A percentile compares a stretch with the other conserved stretches of the same genome.
Evolutionary conservation across 2,113 vertebrate species (phyloP).

Genomic region (Leucopsar rothschildi): DNA sequence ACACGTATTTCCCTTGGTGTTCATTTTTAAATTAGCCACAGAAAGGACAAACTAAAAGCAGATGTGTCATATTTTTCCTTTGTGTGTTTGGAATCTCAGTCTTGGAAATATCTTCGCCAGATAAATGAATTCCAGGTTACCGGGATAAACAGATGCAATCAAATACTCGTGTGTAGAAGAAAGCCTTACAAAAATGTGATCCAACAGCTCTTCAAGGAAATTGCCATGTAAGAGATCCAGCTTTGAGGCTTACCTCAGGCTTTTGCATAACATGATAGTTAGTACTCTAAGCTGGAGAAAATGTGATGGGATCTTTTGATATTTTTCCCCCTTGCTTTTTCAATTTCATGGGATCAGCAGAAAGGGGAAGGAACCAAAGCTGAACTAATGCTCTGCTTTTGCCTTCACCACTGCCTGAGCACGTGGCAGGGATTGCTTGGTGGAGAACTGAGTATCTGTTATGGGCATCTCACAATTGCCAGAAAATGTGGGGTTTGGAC

Average conservation of each 20-base stretch:
- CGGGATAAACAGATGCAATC: constrained; percentile 31
- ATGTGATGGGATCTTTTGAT: not conserved
- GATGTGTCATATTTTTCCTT: constrained; percentile 17
- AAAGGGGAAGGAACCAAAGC: constrained; percentile 9
- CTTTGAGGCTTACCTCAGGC: constrained; percentile 55
- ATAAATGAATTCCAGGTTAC: constrained; percentile 49
- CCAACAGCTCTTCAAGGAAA: constrained; percentile 37
- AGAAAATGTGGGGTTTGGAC: not conserved
- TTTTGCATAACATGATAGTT: constrained; percentile 24
- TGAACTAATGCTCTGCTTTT: not conserved
- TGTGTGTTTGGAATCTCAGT: not conserved
- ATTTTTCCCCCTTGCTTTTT: constrained; percentile 30
- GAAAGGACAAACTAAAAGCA: constrained; percentile 40
- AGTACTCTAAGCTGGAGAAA: constrained; percentile 10
- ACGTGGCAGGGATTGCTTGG: not conserved
- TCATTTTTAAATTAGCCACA: constrained; percentile 16
- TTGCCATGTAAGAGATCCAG: constrained; percentile 12
- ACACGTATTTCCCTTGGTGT: not conserved
- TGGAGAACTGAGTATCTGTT: not conserved
- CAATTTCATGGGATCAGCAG: constrained; percentile 27
- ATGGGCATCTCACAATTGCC: not conserved
- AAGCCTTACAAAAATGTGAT: not conserved
- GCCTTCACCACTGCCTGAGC: not conserved
- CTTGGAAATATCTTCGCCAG: constrained; percentile 26
- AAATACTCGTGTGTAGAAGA: not conserved